Evolutionary conservation across 2,888 invertebrate genomes (phyloP), one percentile per base, ranked within the genome.

Genomic region (Drosophila nr. perissopoda): DNA sequence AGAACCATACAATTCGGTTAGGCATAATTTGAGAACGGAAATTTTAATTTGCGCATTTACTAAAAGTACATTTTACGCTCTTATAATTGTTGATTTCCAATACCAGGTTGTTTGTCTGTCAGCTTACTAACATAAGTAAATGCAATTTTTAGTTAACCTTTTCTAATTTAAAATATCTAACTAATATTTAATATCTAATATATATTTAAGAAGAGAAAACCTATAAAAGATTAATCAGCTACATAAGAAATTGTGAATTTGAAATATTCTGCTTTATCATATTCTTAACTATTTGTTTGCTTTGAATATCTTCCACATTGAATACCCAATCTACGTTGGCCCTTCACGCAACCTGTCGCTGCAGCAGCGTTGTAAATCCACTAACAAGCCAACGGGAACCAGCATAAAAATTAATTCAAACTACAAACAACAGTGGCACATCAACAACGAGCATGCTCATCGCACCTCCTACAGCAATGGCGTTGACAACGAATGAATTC

Each of bases 401-500:
- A 27, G 80, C 42, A 65, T 65, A 68, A 59, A 68, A 83, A 83
- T 80, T 74, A 74, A 81, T 81, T 81, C 73, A 61, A 80, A 69
- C 68, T 66, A 40, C 73, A 77, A 80, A 64, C 68, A 75, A 78
- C 69, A 65, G 64, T 57, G 73, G 68, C 72, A 68, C 60, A 79
- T 62, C 60, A 69, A 62, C 66, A 49, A 49, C 38, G 66, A 51
- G 13, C n/a, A 11, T 16, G 51, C 5, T 5, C 31, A n/a, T 18
- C 18, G 7, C 27, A 6, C 11, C 36, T 51, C 34, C 6, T 25
- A 8, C 25, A 25, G 45, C 33, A 31, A 13, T 60, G 52, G 60
- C 63, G 80, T 77, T 78, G 77, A 80, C 77, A 80, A 62, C 67
- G 68, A 72, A 78, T 77, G 81, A 67, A 72, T 78, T 78, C 73